These are phyloP conservation scores for Dicaeum eximium DNA, from an alignment of 2,113 vertebrate genomes.

Conservation along the genomic window DNA sequence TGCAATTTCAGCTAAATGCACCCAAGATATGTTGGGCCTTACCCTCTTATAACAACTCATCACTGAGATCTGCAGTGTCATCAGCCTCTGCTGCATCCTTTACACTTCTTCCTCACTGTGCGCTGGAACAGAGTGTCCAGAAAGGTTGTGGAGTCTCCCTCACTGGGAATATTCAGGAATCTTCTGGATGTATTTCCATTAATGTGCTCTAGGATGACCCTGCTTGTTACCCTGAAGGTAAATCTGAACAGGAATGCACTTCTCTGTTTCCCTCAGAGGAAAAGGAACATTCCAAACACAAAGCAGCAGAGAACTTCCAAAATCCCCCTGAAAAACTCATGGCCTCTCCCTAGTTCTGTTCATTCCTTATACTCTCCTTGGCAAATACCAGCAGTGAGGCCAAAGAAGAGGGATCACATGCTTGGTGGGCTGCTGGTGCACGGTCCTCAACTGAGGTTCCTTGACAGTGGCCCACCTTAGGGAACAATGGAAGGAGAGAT, in stretches of 20 bases:
- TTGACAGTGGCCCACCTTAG: not conserved
- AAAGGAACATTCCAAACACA: not conserved
- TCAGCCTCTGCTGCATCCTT: not conserved
- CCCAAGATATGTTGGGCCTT: not conserved
- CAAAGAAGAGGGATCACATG: fast-evolving
- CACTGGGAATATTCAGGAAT: not conserved
- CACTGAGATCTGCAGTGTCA: not conserved
- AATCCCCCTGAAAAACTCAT: not conserved
- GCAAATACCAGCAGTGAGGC: not conserved
- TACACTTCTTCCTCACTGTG: not conserved
- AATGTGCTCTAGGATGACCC: not conserved
- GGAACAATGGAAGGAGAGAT: not conserved
- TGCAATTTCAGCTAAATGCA: not conserved
- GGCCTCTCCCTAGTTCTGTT: not conserved
- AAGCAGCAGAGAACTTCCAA: not conserved
- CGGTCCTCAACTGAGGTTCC: not conserved
- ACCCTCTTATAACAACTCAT: not conserved
- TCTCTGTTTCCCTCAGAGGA: not conserved
- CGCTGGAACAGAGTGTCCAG: not conserved
- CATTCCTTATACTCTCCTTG: not conserved
- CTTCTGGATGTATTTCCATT: not conserved
- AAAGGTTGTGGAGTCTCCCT: not conserved
- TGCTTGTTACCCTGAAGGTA: not conserved
- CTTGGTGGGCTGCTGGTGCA: not conserved
- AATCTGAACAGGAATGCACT: not conserved